Evolutionary conservation across 2,113 vertebrate genomes (phyloP), one percentile per base, ranked within the genome.

Genomic region (Hylia prasina): DNA sequence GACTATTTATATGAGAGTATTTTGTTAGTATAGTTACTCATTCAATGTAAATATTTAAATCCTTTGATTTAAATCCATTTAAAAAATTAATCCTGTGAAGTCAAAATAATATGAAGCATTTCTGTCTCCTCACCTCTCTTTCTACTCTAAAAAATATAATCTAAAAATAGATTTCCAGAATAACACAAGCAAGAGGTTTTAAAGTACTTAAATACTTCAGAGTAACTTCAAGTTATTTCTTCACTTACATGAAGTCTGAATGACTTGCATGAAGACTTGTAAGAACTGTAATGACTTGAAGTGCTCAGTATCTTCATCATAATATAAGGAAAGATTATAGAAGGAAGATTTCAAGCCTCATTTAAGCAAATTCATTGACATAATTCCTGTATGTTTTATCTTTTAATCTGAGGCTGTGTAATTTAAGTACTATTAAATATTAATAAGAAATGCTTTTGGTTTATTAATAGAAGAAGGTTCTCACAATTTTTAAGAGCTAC

Each of bases 41-140:
- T 87, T 51, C 83, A 78, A n/a, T 64, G 80, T 63, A 93, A 94
- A 92, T 64, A 89, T 90, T 75, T 77, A 87, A 89, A 91, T 91
- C 51, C 33, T 87, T 89, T 73, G 9, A 84, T 89, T 89, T 81
- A 81, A 94, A 84, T 87, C 33, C 56, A 71, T 91, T 78, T 37
- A 64, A 89, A 95, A 94, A 76, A 60, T 68, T 84, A 66, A 92
- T 70, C 35, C 19, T 63, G 3, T 71, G 23, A 93, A 81, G 57
- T 58, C 54, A 89, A 84, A 86, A 83, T 9, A 76, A 8, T 37
- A 45, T 82, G 48, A 72, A 82, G 19, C 23, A 69, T 71, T 92
- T 93, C n/a, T 89, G 21, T 48, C 28, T 60, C 53, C 40, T 71
- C 53, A 53, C 15, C 15, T 53, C 33, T 77, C 31, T 63, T 81